These are phyloP conservation scores for Todiramphus saurophagus DNA, from an alignment of 2,113 vertebrate genomes.

Conservation along the genomic window DNA sequence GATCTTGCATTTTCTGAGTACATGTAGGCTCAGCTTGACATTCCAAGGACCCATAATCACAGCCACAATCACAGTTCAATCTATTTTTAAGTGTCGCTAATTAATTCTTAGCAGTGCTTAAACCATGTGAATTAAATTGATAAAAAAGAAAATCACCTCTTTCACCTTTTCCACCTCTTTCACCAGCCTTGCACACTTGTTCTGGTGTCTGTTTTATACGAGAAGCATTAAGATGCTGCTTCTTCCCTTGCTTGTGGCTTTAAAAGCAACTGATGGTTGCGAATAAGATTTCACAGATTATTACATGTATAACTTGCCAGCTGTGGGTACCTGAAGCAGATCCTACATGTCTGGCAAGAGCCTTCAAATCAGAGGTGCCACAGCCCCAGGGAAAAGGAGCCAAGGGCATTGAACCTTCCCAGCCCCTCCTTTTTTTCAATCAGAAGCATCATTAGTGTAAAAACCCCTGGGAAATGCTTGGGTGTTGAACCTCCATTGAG, in stretches of 20 bases:
- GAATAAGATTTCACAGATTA: background rate
- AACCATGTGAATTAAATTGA: background rate
- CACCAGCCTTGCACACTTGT: background rate
- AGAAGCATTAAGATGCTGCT: background rate
- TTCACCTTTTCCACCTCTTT: background rate
- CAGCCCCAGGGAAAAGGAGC: background rate
- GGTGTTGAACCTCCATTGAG: accelerated
- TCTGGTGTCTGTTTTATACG: background rate
- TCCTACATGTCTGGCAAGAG: background rate
- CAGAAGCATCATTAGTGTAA: background rate
- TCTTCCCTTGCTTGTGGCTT: background rate
- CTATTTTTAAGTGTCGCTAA: background rate
- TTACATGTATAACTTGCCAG: background rate
- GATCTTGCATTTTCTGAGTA: background rate
- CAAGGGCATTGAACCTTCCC: background rate
- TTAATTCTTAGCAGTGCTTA: background rate
- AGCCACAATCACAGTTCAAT: background rate
- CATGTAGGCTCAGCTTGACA: background rate
- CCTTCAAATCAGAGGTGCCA: background rate
- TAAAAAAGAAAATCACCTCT: background rate
- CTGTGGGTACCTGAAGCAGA: background rate
- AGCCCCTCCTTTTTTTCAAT: background rate
- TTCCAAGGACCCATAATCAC: background rate
- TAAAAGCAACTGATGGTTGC: background rate
- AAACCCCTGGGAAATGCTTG: background rate